Conservation (phyloP, 2,888 invertebrate species). For the Meiosimyza decipiens region DNA sequence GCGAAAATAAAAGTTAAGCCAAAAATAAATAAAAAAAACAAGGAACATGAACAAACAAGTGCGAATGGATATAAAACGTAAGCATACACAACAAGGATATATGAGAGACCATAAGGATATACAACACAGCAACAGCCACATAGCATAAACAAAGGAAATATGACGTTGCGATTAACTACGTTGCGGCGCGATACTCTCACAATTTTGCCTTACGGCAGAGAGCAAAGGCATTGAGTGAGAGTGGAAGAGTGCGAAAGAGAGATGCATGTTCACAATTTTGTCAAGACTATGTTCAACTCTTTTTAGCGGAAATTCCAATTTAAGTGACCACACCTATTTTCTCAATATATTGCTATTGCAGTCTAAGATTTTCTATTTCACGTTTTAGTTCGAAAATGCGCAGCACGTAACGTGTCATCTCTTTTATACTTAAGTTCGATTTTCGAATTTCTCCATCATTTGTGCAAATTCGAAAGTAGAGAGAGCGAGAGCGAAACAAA, state of each 20-base stretch:
- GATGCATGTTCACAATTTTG: no score
- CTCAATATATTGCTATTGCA: background rate
- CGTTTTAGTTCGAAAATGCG: slow-evolving; percentile 31
- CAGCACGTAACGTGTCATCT: background rate
- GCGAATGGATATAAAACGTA: slow-evolving; percentile 23
- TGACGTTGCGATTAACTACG: slow-evolving; percentile 45
- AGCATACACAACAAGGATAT: slow-evolving; percentile 29
- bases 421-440: background rate
- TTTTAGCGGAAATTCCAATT: slow-evolving; percentile 1
- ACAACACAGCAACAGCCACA: slow-evolving; percentile 30
- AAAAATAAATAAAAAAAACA: slow-evolving; percentile 42
- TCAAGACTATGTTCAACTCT: background rate
- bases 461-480: background rate
- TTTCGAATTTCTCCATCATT: slow-evolving; percentile 19
- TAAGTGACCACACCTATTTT: slow-evolving; percentile 25
- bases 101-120: slow-evolving; percentile 28
- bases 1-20: slow-evolving; percentile 1
- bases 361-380: background rate
- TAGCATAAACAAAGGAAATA: slow-evolving; percentile 36
- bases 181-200: slow-evolving; percentile 25
- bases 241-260: background rate
- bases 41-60: slow-evolving; percentile 38
- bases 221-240: background rate
- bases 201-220: background rate
- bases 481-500: background rate